Conservation (phyloP, 1,140 invertebrate genomes). For the Drosophila trapezifrons region DNA sequence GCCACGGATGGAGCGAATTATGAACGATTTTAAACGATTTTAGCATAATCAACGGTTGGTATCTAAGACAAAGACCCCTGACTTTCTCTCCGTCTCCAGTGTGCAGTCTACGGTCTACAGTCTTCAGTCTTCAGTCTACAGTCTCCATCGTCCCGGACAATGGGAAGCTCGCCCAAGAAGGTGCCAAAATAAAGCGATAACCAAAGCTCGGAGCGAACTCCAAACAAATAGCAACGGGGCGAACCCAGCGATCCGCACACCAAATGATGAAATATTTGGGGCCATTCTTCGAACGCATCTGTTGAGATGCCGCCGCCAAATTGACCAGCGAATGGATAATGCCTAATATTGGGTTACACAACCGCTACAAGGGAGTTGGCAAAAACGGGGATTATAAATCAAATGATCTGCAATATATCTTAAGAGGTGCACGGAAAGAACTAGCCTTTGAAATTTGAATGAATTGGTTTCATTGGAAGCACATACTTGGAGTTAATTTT, state of each 20-base stretch:
- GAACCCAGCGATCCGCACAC: constrained; percentile 21
- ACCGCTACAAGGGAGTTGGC: constrained; percentile 4
- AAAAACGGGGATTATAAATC: constrained; percentile 3
- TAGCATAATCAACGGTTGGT: constrained; percentile 64
- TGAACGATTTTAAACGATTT: constrained; percentile 73
- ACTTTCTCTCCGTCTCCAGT: constrained; percentile 55
- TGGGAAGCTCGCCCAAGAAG: constrained; percentile 54
- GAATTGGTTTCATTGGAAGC: background rate
- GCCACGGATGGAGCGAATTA: constrained; percentile 41
- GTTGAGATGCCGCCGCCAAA: constrained; percentile 27
- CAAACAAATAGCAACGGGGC: constrained; percentile 41
- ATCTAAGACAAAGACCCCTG: constrained; percentile 55
- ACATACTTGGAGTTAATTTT: background rate
- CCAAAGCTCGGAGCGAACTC: constrained; percentile 19
- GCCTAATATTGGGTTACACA: constrained; percentile 39
- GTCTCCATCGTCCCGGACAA: constrained; percentile 29
- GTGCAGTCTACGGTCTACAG: background rate
- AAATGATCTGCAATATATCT: background rate
- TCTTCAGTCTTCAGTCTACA: no score
- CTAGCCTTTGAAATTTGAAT: background rate
- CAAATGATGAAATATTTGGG: constrained; percentile 43
- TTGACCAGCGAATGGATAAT: constrained; percentile 23
- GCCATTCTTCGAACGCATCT: constrained; percentile 43
- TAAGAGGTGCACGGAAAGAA: background rate
- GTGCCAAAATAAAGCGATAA: constrained; percentile 62